Evolutionary conservation across 2,888 invertebrate species (phyloP), one percentile per base, ranked within the genome.

Genomic region (Steinernema carpocapsae): DNA sequence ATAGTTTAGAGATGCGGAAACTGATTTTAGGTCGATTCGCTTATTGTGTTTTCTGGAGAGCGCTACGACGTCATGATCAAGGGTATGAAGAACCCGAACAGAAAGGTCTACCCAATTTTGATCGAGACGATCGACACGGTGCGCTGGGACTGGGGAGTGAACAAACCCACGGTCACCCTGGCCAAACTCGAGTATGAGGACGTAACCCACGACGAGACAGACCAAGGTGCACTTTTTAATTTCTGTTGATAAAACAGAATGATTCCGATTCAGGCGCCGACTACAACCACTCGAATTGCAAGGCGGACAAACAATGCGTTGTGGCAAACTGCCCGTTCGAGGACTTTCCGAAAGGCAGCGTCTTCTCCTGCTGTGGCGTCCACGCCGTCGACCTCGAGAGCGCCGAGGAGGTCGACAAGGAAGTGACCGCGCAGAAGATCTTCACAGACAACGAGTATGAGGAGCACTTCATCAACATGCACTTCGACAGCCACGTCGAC

Each of bases 1-100:
- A 17, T 7, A 4, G 48, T 48, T 48, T 48, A 17, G 12, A 14
- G 24, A 24, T 46, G 10, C 24, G 22, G 0, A 26, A 10, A 10
- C 19, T 19, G 52, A 4, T 71, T 74, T 32, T 70, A 76, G 76
- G 71, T 80, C 17, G 82, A 85, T 64, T 76, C 81, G 12, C 70
- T 86, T 29, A 80, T 83, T 45, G 74, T 86, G 14, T 86, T 86
- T 76, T 82, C 84, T 1, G 86, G 86, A 29, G 86, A 86, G 64
- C 75, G 86, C 24, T 87, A 86, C 75, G 86, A 86, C 72, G 71
- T 86, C 22, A 72, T 83, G 2, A 80, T 86, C 70, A 74, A 79
- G 22, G 82, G 80, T n/a, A 43, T 79, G 59, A 77, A 72, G 1
- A 74, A 73, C 10, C 80, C 82, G 19, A 76, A 74, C 7, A 78